Percentiles rank a stretch among this genome's conserved stretches.
Conservation (phyloP, 30 jellyfish, hydroid and myxozoan genomes). For the Hydra vulgaris region DNA sequence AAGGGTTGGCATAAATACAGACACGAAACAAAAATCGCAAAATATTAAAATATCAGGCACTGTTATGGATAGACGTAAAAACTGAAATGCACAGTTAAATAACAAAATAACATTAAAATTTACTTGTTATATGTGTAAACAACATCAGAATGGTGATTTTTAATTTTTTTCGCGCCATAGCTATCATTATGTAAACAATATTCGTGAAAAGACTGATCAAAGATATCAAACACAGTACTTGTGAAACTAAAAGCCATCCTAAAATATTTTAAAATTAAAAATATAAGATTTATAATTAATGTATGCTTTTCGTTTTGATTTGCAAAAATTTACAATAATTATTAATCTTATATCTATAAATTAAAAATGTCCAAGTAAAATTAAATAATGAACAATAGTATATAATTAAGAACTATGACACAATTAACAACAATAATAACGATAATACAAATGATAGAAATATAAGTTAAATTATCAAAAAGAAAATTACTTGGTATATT, state of each 20-base stretch:
- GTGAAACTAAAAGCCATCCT: conserved; percentile 19
- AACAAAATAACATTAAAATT: background rate
- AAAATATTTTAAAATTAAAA: background rate
- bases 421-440: too few relatives aligned
- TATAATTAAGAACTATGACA: background rate
- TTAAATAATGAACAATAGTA: background rate
- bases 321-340: too few relatives aligned
- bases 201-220: conserved; percentile 14
- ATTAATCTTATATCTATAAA: too few relatives aligned
- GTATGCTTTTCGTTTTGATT: too few relatives aligned
- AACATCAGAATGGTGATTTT: conserved; percentile 11
- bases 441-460: too few relatives aligned
- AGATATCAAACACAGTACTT: conserved; percentile 14
- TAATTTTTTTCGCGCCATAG: conserved; percentile 14
- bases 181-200: conserved; percentile 30
- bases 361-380: too few relatives aligned
- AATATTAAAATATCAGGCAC: too few relatives aligned
- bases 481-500: conserved; percentile 18
- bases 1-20: too few relatives aligned
- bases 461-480: too few relatives aligned
- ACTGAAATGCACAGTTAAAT: too few relatives aligned
- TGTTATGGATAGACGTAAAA: too few relatives aligned
- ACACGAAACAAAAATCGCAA: too few relatives aligned
- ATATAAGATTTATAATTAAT: background rate
- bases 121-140: conserved; percentile 3